Base-by-base conservation (phyloP, 2,113 vertebrate genomes). In the Acanthisitta chloris region DNA sequence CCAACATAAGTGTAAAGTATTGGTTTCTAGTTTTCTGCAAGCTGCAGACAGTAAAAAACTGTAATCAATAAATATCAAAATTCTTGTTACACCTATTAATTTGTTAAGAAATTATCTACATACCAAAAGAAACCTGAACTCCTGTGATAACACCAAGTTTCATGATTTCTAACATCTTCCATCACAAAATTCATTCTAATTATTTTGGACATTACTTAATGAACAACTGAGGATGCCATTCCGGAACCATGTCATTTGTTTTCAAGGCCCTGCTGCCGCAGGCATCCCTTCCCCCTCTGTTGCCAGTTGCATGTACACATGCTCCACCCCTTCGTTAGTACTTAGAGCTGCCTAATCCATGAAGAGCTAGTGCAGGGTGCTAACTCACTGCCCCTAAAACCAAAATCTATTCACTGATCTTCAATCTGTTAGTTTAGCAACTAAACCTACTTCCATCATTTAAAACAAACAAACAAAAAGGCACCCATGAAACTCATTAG, bases 291-390 rank as follows among this genome's bases (percentile, higher is more conserved):
- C 52, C 76, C 52, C 67, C 86, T 14, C 82, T 34, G 65, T 3
- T 62, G 55, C 34, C 51, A 17, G n/a, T 12, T 29, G 13, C 36
- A 36, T 19, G 40, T 6, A 57, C 4, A 1, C 46, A 52, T 0
- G 0, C 70, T 45, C 69, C 59, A 69, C 45, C 58, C 36, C 3
- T 77, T 61, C 2, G 0, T 64, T 45, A 43, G 66, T 11, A 71
- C 25, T 66, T 48, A 52, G 0, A 2, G 59, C 43, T 46, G 65
- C 48, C 73, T 51, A 90, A 84, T 17, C 46, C 31, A 20, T 3
- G 43, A 54, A 33, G 55, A 84, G 21, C 20, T 28, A 23, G 9
- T 6, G 33, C 73, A 71, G 17, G 18, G 33, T 57, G 34, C 43
- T 61, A 70, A 67, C 6, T 38, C 77, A n/a, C 33, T 59, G 46